Conservation (phyloP, 2,113 vertebrate species). For the Desmodus rotundus region DNA sequence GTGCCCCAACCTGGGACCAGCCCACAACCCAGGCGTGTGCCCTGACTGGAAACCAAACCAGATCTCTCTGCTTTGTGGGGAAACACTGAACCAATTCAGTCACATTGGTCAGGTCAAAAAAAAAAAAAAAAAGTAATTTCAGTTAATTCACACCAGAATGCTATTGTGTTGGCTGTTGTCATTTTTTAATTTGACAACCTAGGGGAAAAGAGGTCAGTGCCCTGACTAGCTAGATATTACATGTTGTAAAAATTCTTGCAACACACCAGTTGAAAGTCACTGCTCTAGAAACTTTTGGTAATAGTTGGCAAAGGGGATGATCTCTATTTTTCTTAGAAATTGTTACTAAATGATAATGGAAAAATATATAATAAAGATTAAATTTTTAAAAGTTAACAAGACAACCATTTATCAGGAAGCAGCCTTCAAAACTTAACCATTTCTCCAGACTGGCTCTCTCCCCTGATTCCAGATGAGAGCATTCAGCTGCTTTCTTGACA, state of each 20-base stretch:
- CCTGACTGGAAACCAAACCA: neutral
- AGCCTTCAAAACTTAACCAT: neutral
- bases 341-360: no score
- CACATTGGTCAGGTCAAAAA: neutral
- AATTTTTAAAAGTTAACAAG: neutral
- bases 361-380: no score
- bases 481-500: neutral
- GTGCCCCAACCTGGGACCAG: neutral
- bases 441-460: neutral
- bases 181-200: neutral
- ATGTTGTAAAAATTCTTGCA: neutral
- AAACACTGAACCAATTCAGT: neutral
- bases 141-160: neutral
- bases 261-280: neutral
- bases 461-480: neutral
- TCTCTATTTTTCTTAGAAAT: neutral
- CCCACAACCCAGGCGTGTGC: neutral
- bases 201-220: neutral
- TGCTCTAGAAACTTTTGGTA: neutral
- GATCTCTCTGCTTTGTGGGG: no score
- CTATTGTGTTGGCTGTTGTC: neutral
- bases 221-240: neutral
- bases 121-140: neutral
- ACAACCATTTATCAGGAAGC: neutral
- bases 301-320: neutral